These are phyloP conservation scores for Epirrhoe alternata DNA, from an alignment of 2,888 invertebrate species.

Conservation along the genomic window DNA sequence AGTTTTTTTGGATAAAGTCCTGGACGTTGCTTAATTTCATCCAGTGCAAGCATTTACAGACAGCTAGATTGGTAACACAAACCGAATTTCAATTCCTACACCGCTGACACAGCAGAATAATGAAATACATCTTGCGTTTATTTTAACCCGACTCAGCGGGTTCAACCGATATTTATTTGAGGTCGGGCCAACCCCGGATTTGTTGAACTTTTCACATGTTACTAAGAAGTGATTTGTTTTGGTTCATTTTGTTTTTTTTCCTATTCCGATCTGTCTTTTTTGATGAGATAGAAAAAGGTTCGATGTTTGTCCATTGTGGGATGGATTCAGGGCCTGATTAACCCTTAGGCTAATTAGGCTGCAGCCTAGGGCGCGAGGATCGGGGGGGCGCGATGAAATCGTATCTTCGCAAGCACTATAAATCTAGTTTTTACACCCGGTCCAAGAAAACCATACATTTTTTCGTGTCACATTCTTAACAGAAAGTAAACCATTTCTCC, in stretches of 20 bases:
- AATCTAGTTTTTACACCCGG: too few relatives aligned
- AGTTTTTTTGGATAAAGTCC: too few relatives aligned
- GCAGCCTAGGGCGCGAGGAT: too few relatives aligned
- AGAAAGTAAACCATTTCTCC: too few relatives aligned
- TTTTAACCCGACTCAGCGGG: constrained; percentile 33
- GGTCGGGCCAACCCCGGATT: constrained; percentile 20
- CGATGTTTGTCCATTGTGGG: background rate
- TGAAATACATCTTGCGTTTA: constrained; percentile 34
- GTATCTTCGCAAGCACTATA: too few relatives aligned
- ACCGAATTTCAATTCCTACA: constrained; percentile 6
- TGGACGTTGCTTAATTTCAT: background rate
- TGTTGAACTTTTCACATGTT: constrained; percentile 31
- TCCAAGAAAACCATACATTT: too few relatives aligned
- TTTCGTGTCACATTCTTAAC: too few relatives aligned
- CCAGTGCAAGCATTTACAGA: background rate
- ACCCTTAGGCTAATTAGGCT: too few relatives aligned
- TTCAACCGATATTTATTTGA: constrained; percentile 26
- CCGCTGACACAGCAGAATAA: constrained; percentile 33
- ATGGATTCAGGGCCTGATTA: background rate
- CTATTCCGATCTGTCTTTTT: background rate
- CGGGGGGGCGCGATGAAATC: too few relatives aligned
- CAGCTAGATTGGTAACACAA: constrained; percentile 3
- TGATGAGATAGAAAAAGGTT: background rate
- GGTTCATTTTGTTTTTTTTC: constrained; percentile 7
- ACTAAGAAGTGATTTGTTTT: constrained; percentile 21